Conservation (phyloP, 1,140 invertebrate genomes). For the Gryllus bimaculatus region DNA sequence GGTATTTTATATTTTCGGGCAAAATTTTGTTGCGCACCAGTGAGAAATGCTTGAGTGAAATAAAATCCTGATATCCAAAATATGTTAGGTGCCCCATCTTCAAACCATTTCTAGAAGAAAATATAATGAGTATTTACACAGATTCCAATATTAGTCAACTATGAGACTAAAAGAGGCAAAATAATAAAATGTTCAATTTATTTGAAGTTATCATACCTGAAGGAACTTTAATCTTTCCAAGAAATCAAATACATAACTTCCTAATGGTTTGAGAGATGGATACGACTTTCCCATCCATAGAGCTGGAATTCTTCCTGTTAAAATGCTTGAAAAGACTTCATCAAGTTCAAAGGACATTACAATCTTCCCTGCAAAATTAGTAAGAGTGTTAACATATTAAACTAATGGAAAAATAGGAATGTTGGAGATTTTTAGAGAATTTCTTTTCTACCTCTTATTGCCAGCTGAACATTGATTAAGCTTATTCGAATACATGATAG, state of each 20-base stretch:
- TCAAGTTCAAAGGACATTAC: slow-evolving; percentile 82
- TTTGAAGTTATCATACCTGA: slow-evolving; percentile 43
- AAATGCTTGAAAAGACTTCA: slow-evolving; percentile 72
- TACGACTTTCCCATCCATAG: slow-evolving; percentile 82
- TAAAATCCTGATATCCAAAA: slow-evolving; percentile 94
- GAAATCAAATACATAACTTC: slow-evolving; percentile 83
- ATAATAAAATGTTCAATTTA: not conserved
- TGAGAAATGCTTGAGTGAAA: slow-evolving; percentile 92
- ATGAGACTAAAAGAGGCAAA: no score
- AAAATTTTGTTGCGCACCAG: slow-evolving; percentile 87
- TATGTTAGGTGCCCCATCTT: slow-evolving; percentile 64
- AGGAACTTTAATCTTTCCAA: slow-evolving; percentile 68
- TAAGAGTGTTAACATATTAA: slow-evolving; percentile 22
- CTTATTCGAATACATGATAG: slow-evolving; percentile 62
- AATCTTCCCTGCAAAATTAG: slow-evolving; percentile 49
- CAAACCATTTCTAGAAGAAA: slow-evolving; percentile 46
- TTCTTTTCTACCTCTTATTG: slow-evolving; percentile 68
- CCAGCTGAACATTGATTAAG: slow-evolving; percentile 71
- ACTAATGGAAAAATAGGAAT: slow-evolving; percentile 8
- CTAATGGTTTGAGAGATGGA: slow-evolving; percentile 85
- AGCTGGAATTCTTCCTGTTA: slow-evolving; percentile 71
- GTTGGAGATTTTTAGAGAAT: slow-evolving; percentile 11
- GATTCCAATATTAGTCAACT: no score
- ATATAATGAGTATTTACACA: not conserved
- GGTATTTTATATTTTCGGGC: slow-evolving; percentile 84